phyloP scores from a whole-genome alignment of 2,888 invertebrate genomes.

The Agrilus cyanescens region DNA sequence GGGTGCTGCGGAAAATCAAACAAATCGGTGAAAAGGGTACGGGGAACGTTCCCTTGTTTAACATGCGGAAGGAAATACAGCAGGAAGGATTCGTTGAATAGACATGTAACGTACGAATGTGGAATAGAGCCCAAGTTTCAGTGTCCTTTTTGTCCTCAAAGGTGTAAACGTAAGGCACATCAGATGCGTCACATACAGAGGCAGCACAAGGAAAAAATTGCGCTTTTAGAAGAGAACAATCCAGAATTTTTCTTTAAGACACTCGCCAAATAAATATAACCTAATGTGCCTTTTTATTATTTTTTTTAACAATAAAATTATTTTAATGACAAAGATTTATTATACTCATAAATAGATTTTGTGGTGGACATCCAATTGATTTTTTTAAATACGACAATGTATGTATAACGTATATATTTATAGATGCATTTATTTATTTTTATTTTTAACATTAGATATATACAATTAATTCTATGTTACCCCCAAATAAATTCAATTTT shows the following conservation, averaged over 20 bases:
- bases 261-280: background rate
- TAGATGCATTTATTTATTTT: too few species aligned
- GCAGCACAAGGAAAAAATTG: conserved; percentile 41
- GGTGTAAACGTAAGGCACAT: conserved; percentile 54
- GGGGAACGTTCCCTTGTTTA: conserved; percentile 44
- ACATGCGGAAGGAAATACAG: conserved; percentile 70
- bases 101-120: conserved; percentile 69
- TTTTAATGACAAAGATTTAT: too few species aligned
- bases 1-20: conserved; percentile 21
- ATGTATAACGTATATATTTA: too few species aligned
- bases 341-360: too few species aligned
- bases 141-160: conserved; percentile 57
- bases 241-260: conserved; percentile 24
- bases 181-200: conserved; percentile 42
- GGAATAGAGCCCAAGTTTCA: conserved; percentile 58
- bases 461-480: too few species aligned
- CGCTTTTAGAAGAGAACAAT: conserved; percentile 37
- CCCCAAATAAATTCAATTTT: too few species aligned
- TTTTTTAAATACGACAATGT: too few species aligned
- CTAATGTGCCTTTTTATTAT: background rate
- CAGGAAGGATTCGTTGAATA: conserved; percentile 63
- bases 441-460: too few species aligned
- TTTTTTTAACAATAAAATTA: background rate
- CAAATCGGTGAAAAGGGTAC: conserved; percentile 35
- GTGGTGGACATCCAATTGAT: too few species aligned